Percentiles rank a stretch among this genome's conserved stretches.
Conservation (phyloP, 2,797 vertebrate genomes). For the Neosalanx taihuensis region DNA sequence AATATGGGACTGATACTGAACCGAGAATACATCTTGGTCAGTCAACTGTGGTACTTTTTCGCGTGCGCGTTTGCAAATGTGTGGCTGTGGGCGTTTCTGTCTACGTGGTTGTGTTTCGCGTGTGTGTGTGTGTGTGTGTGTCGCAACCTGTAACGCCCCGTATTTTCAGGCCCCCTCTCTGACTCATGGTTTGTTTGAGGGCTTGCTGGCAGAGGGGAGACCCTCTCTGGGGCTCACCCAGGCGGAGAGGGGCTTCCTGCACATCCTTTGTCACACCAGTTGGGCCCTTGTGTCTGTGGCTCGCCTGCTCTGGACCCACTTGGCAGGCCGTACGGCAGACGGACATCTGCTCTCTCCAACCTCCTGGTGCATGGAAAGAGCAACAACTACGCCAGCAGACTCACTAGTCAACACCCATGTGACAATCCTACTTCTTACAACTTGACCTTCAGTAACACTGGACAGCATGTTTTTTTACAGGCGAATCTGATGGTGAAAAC, state of each 20-base stretch:
- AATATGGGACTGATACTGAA: no score
- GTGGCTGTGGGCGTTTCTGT: not conserved
- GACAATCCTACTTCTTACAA: not conserved
- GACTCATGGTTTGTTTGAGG: slow-evolving; percentile 20
- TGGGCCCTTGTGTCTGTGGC: slow-evolving; percentile 77
- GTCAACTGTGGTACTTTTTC: not conserved
- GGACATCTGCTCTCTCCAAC: slow-evolving; percentile 81
- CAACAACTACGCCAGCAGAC: slow-evolving; percentile 47
- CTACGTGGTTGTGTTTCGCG: not conserved
- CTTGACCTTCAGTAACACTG: not conserved
- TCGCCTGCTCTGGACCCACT: slow-evolving; percentile 71
- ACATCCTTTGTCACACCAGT: slow-evolving; percentile 83
- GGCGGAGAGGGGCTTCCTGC: slow-evolving; percentile 81
- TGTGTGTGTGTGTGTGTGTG: slow-evolving; percentile 11
- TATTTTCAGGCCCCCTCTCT: not conserved
- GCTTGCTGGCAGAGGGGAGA: slow-evolving; percentile 69
- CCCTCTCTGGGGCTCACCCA: slow-evolving; percentile 78
- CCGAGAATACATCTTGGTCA: not conserved
- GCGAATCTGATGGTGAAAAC: not conserved
- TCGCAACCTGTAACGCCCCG: not conserved
- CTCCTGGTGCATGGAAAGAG: slow-evolving; percentile 71
- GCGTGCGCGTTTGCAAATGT: not conserved
- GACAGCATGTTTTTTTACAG: not conserved
- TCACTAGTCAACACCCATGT: slow-evolving; percentile 4
- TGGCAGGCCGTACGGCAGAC: slow-evolving; percentile 72